These are phyloP conservation scores for Dicycla oo DNA, from an alignment of 2,888 invertebrate species.

Conservation along the genomic window DNA sequence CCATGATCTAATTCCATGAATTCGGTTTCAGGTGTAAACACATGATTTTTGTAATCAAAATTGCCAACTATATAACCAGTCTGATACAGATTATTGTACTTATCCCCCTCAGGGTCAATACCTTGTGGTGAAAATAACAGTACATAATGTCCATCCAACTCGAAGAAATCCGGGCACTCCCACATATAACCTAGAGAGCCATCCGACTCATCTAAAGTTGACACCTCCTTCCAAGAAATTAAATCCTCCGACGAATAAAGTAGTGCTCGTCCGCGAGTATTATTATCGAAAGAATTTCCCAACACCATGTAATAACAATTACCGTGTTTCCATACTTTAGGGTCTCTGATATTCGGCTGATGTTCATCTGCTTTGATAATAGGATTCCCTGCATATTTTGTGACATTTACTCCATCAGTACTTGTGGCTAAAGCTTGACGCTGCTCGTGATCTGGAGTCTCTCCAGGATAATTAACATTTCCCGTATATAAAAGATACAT, in stretches of 20 bases:
- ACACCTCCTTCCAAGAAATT: constrained; percentile 75
- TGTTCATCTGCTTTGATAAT: constrained; percentile 74
- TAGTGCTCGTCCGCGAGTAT: constrained; percentile 77
- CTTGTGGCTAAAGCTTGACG: constrained; percentile 80
- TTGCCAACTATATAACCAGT: constrained; percentile 85
- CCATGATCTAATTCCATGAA: constrained; percentile 82
- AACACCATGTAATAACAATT: constrained; percentile 83
- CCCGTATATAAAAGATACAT: constrained; percentile 85
- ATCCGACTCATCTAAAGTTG: constrained; percentile 77
- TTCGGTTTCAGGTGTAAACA: constrained; percentile 73
- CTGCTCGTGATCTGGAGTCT: constrained; percentile 75
- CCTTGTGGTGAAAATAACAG: constrained; percentile 87
- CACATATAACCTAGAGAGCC: constrained; percentile 84
- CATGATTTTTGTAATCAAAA: constrained; percentile 77
- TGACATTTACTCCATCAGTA: constrained; percentile 78
- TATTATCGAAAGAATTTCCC: constrained; percentile 80
- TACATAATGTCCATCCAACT: constrained; percentile 78
- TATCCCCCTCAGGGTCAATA: constrained; percentile 76
- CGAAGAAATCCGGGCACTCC: constrained; percentile 89
- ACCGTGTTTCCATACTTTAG: constrained; percentile 85
- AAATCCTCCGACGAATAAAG: constrained; percentile 81
- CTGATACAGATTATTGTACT: constrained; percentile 80
- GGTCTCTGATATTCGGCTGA: constrained; percentile 86
- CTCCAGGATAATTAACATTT: constrained; percentile 74
- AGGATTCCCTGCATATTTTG: constrained; percentile 80